phyloP scores from a whole-genome alignment of 2,113 vertebrate species.

The Calypte anna region DNA sequence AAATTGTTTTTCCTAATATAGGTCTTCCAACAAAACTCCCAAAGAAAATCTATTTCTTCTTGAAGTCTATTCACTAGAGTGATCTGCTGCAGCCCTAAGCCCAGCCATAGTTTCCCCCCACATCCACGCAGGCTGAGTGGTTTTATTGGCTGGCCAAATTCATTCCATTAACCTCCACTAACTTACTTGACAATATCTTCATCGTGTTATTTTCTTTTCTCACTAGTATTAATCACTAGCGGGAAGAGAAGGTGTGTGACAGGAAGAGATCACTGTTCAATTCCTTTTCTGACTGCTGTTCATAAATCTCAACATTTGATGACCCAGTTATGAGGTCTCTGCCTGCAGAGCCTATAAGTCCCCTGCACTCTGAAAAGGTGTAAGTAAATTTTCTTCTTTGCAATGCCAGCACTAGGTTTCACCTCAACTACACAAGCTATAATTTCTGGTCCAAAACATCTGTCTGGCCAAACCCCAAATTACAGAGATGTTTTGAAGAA shows the following conservation, averaged over 20 bases:
- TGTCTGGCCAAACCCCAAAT: neutral
- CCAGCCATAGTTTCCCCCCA: accelerated
- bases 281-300: neutral
- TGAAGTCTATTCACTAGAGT: neutral
- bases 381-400: neutral
- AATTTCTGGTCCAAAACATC: neutral
- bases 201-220: neutral
- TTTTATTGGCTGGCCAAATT: neutral
- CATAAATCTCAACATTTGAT: neutral
- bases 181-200: neutral
- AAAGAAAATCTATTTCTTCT: neutral
- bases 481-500: neutral
- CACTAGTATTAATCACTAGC: neutral
- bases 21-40: neutral
- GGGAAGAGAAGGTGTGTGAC: neutral
- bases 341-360: neutral
- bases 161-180: neutral
- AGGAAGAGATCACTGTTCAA: neutral
- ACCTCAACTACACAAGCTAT: neutral
- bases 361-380: neutral
- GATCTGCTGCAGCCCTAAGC: neutral
- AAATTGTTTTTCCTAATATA: neutral
- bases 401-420: neutral
- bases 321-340: neutral
- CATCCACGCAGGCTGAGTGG: neutral